A percentile compares a stretch with the other conserved stretches of the same genome.
These are phyloP conservation scores for Eristalinus aeneus DNA, from an alignment of 2,888 invertebrate species.

Conservation along the genomic window DNA sequence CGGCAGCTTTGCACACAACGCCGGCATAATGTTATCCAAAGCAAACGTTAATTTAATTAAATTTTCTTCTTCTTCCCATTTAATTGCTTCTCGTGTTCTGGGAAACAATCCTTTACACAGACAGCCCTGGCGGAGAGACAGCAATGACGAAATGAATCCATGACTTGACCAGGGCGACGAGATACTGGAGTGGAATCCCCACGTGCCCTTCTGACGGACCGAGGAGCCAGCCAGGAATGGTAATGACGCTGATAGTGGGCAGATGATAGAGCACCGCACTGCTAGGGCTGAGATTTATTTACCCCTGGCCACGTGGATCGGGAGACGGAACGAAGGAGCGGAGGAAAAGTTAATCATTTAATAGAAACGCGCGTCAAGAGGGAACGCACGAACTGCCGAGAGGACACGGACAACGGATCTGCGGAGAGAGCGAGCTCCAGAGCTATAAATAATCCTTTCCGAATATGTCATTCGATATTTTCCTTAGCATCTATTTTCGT, in stretches of 20 bases:
- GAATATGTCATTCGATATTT: constrained; percentile 57
- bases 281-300: constrained; percentile 46
- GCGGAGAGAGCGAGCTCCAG: not conserved
- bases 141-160: constrained; percentile 22
- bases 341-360: constrained; percentile 61
- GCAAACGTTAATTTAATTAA: constrained; percentile 62
- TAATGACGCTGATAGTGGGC: constrained; percentile 12
- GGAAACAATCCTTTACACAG: constrained; percentile 39
- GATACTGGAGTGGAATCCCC: not conserved
- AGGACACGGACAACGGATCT: constrained; percentile 21
- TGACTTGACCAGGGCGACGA: constrained; percentile 28
- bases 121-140: not conserved
- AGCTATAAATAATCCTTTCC: constrained; percentile 60
- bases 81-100: constrained; percentile 51
- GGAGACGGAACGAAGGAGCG: not conserved
- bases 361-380: constrained; percentile 31
- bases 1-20: not conserved
- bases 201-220: not conserved
- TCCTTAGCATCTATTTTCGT: constrained; percentile 58
- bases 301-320: not conserved
- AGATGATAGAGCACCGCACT: constrained; percentile 41
- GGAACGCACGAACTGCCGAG: constrained; percentile 7
- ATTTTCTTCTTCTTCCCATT: constrained; percentile 25
- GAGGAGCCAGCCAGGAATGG: not conserved
- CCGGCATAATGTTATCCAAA: constrained; percentile 24